Evolutionary conservation across 2,797 vertebrate species (phyloP).

Genomic region (Discoglossus pictus): DNA sequence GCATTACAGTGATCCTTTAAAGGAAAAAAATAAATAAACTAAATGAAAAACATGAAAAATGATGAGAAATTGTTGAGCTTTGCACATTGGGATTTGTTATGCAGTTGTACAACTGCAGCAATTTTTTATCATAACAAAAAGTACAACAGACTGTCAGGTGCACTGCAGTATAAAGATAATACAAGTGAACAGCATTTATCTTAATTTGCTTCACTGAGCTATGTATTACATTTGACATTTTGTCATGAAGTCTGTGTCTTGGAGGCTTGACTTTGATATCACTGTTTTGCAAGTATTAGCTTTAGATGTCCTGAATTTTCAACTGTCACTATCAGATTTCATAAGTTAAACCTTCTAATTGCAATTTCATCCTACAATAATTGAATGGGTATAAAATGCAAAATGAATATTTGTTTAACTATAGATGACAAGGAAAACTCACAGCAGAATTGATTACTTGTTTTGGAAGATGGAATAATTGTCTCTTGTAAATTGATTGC

Average conservation of each 20-base stretch:
- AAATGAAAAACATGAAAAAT: too few species aligned
- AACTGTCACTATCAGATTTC: conserved; percentile 40
- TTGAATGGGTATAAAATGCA: conserved; percentile 15
- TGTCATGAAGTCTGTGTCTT: conserved; percentile 53
- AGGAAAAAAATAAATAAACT: too few species aligned
- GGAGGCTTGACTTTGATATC: conserved; percentile 37
- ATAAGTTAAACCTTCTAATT: conserved; percentile 45
- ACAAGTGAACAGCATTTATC: conserved; percentile 55
- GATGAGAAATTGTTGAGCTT: conserved; percentile 35
- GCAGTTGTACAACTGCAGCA: conserved; percentile 41
- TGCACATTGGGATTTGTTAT: conserved; percentile 33
- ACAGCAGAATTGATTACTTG: conserved; percentile 1
- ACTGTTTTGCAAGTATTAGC: conserved; percentile 35
- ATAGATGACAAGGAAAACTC: conserved; percentile 27
- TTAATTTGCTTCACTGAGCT: conserved; percentile 59
- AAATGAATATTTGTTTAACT: conserved; percentile 23
- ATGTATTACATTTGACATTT: conserved; percentile 53
- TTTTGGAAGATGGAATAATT: conserved; percentile 20
- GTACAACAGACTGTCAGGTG: conserved; percentile 39
- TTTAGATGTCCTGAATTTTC: conserved; percentile 43
- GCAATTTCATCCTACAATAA: conserved; percentile 34
- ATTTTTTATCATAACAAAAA: conserved; percentile 58
- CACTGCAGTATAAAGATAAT: conserved; percentile 47
- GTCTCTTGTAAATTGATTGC: not conserved
- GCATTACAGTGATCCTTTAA: too few species aligned